Base-by-base conservation (phyloP, 2,888 invertebrate species). In the Tinea semifulvella region DNA sequence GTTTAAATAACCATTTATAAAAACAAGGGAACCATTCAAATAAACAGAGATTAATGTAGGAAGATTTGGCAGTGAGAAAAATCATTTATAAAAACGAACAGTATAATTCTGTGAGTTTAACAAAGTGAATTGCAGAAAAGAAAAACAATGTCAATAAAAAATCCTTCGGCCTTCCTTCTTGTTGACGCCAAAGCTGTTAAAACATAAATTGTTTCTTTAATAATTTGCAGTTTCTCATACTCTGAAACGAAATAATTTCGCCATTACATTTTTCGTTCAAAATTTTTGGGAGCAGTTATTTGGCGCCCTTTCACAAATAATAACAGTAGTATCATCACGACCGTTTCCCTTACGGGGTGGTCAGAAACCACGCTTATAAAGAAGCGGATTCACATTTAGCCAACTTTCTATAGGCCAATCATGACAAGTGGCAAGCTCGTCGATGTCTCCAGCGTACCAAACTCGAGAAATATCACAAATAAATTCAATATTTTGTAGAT, bases 71-170 rank as follows among this genome's bases (percentile, higher is more conserved):
- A 38, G 18, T 4, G 2, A 5, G n/a, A n/a, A 4, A 16, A 19
- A 38, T 19, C 17, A 38, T 38, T 38, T 38, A 19, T 38, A 17
- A 17, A 18, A 38, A 38, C n/a, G 16, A 38, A 38, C 38, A 38
- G 38, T 14, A 38, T 38, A 38, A 38, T 38, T 38, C 18, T 38
- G 18, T 38, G 7, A 38, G 38, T 18, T 38, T 38, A 38, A 38
- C 38, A 38, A 38, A 38, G 38, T 38, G 19, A 18, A 38, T 18
- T 38, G 38, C 19, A 38, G 38, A 17, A 38, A 38, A 38, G 16
- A 18, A 38, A 38, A 38, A 38, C 38, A 38, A 38, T 17, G 38
- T 38, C 38, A 38, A 38, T 38, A 38, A 17, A n/a, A 38, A 38
- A 38, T 14, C 18, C 19, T 18, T 19, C 19, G 18, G 38, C 14